These are phyloP conservation scores for Xenotilapia leptura DNA, from an alignment of 2,113 vertebrate genomes.

Conservation along the genomic window DNA sequence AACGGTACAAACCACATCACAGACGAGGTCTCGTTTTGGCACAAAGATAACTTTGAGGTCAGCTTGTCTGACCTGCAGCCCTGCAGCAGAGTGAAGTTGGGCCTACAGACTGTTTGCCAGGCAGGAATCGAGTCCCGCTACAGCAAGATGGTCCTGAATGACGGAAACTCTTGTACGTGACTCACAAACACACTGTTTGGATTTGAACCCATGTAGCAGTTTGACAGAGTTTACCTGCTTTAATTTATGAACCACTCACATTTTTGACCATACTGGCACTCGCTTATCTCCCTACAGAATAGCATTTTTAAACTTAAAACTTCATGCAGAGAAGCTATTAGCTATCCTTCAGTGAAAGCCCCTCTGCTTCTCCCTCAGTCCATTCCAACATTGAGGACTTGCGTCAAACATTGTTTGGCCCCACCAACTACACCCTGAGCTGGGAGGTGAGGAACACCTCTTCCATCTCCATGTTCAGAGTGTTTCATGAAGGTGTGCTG, in stretches of 20 bases:
- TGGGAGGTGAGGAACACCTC: slow-evolving; percentile 53
- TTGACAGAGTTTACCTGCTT: not conserved
- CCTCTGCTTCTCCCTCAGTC: not conserved
- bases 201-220: not conserved
- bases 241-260: not conserved
- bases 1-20: slow-evolving; percentile 18
- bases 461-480: slow-evolving; percentile 46
- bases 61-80: slow-evolving; percentile 38
- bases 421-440: slow-evolving; percentile 50
- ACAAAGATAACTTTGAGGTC: not conserved
- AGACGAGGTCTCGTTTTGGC: not conserved
- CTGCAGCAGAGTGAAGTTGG: slow-evolving; percentile 53
- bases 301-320: not conserved
- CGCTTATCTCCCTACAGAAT: rapidly evolving
- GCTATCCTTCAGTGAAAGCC: not conserved
- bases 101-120: slow-evolving; percentile 60
- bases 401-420: slow-evolving; percentile 24
- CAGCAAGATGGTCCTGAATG: slow-evolving; percentile 43
- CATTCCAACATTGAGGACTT: slow-evolving; percentile 48
- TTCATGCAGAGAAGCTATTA: not conserved
- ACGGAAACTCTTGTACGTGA: slow-evolving; percentile 52
- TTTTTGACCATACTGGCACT: not conserved
- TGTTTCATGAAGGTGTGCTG: slow-evolving; percentile 52
- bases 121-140: slow-evolving; percentile 14
- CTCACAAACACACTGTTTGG: not conserved